Evolutionary conservation across 2,888 invertebrate species (phyloP).

Genomic region (Diarsia rubi): DNA sequence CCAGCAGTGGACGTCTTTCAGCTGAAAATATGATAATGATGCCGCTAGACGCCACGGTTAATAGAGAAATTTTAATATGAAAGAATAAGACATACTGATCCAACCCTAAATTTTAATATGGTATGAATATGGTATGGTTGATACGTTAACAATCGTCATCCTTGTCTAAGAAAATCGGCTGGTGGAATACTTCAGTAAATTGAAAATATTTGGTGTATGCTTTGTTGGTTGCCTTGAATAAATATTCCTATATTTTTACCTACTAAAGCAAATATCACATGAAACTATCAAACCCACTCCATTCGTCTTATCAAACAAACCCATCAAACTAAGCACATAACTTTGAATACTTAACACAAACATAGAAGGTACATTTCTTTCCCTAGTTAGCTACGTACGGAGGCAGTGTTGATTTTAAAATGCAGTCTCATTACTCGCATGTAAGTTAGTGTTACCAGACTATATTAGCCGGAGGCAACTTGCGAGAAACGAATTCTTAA

Average conservation of each 20-base stretch:
- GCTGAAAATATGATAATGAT: neutral
- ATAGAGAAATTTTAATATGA: neutral
- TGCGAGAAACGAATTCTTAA: conserved; percentile 69
- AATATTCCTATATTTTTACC: neutral
- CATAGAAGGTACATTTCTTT: conserved; percentile 37
- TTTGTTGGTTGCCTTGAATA: too few species aligned
- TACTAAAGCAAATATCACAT: neutral
- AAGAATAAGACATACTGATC: neutral
- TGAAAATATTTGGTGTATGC: too few species aligned
- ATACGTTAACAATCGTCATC: neutral
- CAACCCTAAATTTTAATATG: neutral
- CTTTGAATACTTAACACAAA: conserved; percentile 30
- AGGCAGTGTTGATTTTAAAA: conserved; percentile 63
- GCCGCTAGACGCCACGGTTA: neutral
- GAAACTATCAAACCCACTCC: neutral
- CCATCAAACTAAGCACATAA: conserved; percentile 17
- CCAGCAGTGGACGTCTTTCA: too few species aligned
- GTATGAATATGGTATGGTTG: neutral
- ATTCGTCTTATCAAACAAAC: conserved; percentile 1
- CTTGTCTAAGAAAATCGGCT: neutral
- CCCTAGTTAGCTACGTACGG: conserved; percentile 15
- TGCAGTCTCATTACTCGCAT: conserved; percentile 64
- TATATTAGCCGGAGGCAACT: conserved; percentile 64
- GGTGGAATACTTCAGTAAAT: neutral
- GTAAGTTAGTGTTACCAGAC: conserved; percentile 66